Percentiles rank a stretch among this genome's conserved stretches.
Evolutionary conservation across 2,113 vertebrate genomes (phyloP).

Genomic region (Ptyas mucosa): DNA sequence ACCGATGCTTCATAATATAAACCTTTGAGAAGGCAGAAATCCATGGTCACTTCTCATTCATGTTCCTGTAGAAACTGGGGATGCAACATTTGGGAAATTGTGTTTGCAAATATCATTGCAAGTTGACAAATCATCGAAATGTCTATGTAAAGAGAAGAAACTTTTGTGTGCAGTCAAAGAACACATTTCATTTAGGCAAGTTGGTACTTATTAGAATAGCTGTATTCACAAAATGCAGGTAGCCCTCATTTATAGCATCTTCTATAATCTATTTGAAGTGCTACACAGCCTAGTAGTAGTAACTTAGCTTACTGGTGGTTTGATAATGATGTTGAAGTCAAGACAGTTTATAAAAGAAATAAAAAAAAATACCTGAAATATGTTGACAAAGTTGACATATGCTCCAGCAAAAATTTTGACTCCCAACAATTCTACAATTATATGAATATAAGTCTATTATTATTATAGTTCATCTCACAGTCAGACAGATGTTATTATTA

Average conservation of each 20-base stretch:
- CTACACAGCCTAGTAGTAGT: neutral
- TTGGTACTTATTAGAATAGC: neutral
- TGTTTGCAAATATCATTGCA: neutral
- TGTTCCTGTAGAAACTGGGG: neutral
- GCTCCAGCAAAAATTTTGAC: conserved; percentile 62
- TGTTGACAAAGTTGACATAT: conserved; percentile 52
- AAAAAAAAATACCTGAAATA: conserved; percentile 30
- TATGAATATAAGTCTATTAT: conserved; percentile 17
- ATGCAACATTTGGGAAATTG: neutral
- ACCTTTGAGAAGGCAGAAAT: neutral
- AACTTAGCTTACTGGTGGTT: neutral
- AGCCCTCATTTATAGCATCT: neutral
- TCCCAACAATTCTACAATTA: conserved; percentile 48
- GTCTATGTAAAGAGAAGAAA: neutral
- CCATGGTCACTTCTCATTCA: neutral
- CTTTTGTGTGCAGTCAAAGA: neutral
- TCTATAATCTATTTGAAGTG: neutral
- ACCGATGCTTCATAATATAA: neutral
- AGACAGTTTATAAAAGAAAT: neutral
- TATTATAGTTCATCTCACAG: neutral
- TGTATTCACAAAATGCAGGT: neutral
- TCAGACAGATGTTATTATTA: neutral
- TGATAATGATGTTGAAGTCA: neutral
- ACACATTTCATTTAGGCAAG: neutral
- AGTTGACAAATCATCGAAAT: neutral